Evolutionary conservation across 2,797 vertebrate species (phyloP).

Genomic region (Molossus alvarezi): DNA sequence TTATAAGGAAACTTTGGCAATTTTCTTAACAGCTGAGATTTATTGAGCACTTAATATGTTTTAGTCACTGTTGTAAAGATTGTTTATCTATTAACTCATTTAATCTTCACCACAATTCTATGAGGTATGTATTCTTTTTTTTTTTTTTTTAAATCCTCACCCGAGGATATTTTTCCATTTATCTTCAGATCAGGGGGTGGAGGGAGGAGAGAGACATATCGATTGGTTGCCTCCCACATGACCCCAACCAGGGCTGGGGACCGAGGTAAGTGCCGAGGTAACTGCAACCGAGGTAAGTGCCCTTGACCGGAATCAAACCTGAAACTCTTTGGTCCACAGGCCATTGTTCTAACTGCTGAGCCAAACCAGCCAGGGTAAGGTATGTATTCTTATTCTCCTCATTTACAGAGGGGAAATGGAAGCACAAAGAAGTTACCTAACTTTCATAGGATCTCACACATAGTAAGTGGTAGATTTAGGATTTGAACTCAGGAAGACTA

Average conservation of each 20-base stretch:
- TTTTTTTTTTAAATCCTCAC: too few species aligned
- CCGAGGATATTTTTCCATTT: too few species aligned
- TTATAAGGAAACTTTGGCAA: constrained; percentile 44
- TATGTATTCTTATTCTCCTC: constrained; percentile 18
- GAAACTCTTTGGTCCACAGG: too few species aligned
- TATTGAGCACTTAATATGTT: background rate
- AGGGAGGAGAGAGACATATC: too few species aligned
- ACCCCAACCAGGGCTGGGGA: too few species aligned
- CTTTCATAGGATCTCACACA: background rate
- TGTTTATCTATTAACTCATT: background rate
- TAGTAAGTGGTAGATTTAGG: constrained; percentile 19
- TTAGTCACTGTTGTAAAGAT: background rate
- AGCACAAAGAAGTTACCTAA: background rate
- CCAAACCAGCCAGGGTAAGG: background rate
- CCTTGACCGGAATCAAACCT: too few species aligned
- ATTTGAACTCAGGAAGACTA: constrained; percentile 41
- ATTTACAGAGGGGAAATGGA: constrained; percentile 16
- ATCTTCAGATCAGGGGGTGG: too few species aligned
- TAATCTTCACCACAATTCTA: background rate
- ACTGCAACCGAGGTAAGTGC: too few species aligned
- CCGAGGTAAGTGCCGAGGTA: too few species aligned
- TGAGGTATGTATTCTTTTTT: background rate
- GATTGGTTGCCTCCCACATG: too few species aligned
- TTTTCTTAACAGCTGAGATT: constrained; percentile 35
- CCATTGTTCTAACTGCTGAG: too few species aligned